Evolutionary conservation across 2,797 vertebrate species (phyloP), one percentile per base, ranked within the genome.

Genomic region (Spondyliosoma cantharus): DNA sequence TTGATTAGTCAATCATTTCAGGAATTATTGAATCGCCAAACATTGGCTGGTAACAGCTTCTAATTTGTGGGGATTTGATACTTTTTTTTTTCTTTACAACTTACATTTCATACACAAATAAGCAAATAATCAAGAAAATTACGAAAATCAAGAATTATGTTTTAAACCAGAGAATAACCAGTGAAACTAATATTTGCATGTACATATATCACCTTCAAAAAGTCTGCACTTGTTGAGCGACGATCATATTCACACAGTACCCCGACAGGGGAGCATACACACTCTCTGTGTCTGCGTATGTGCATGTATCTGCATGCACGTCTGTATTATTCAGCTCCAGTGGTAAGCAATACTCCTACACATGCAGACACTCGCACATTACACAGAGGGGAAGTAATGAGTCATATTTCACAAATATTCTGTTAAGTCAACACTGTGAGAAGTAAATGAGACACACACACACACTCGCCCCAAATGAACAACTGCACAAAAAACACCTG

Each of bases 371-470:
- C 63, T 19, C 52, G 71, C 20, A 84, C 43, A 68, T 67, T 58
- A 83, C 76, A 70, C 71, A 71, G 65, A 71, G 3, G 42, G 83
- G 87, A 87, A 91, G 78, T 71, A 66, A 81, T 92, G 88, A 90
- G 71, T 91, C 90, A 87, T 69, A 70, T 82, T 84, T 86, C 61
- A 60, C 17, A 3, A 78, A 17, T 72, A 80, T 75, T 87, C 80
- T 7, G 60, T 74, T 53, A 61, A 64, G 66, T 58, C 75, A 79
- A 81, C 49, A 56, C 37, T 48, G 58, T 25, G 53, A 64, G 72
- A 74, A 88, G 65, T 24, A 73, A 69, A 85, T 60, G 37, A 76
- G 9, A 64, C 13, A 64, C 24, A 67, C 24, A 65, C 69, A 77
- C 56, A 61, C 45, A 71, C 42, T 60, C 45, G 48, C 37, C 46